Percentiles rank a stretch among this genome's conserved stretches.
These are phyloP conservation scores for Tympanuchus pallidicinctus DNA, from an alignment of 2,113 vertebrate species.

Conservation along the genomic window DNA sequence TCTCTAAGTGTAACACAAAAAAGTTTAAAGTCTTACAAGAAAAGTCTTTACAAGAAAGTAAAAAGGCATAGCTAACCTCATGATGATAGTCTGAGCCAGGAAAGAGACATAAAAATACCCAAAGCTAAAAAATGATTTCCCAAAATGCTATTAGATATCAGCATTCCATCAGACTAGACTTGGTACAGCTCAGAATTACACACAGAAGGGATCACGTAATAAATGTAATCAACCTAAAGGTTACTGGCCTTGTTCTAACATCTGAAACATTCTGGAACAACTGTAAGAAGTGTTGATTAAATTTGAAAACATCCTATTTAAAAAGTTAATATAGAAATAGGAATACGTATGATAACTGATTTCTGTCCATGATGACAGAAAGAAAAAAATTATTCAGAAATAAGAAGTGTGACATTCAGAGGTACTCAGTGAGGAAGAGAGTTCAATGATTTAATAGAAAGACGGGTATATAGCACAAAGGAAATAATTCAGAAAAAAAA, in stretches of 20 bases:
- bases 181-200: not conserved
- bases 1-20: not conserved
- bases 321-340: not conserved
- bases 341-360: not conserved
- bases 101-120: not conserved
- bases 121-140: not conserved
- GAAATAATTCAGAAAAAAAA: not conserved
- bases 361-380: not conserved
- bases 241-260: not conserved
- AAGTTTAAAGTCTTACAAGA: not conserved
- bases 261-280: not conserved
- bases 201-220: rapidly evolving
- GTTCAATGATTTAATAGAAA: not conserved
- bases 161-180: not conserved
- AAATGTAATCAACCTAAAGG: not conserved
- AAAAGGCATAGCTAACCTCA: not conserved
- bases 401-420: not conserved
- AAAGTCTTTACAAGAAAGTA: not conserved
- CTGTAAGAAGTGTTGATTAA: not conserved
- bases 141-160: not conserved
- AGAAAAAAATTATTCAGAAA: not conserved
- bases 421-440: not conserved
- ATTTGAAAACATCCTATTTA: not conserved
- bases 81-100: not conserved
- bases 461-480: not conserved